Evolutionary conservation across 1,140 invertebrate genomes (phyloP).

Genomic region (Stegodyphus mimosarum): DNA sequence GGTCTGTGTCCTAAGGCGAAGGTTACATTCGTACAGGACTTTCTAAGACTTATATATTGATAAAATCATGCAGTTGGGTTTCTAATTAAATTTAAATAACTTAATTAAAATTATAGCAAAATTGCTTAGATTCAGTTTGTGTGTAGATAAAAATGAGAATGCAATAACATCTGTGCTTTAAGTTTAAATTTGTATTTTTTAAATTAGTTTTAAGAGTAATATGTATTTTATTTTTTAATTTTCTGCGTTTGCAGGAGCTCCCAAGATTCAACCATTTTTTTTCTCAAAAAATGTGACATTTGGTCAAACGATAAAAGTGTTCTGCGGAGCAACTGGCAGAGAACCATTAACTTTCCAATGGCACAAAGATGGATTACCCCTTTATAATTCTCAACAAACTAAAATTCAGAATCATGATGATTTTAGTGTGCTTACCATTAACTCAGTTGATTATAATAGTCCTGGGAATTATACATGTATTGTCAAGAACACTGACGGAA

Average conservation of each 20-base stretch:
- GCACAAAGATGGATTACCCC: conserved; percentile 67
- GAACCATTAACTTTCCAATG: conserved; percentile 64
- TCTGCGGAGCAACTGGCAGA: conserved; percentile 20
- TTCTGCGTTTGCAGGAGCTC: conserved; percentile 27
- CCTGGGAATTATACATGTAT: conserved; percentile 82
- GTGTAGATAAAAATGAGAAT: too few relatives aligned
- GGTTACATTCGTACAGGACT: too few relatives aligned
- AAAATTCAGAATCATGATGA: conserved; percentile 50
- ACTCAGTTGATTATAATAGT: conserved; percentile 69
- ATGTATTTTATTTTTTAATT: not conserved
- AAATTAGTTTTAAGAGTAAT: too few relatives aligned
- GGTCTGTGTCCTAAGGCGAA: too few relatives aligned
- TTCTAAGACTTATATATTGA: too few relatives aligned
- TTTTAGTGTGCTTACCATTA: conserved; percentile 39
- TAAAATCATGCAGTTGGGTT: too few relatives aligned
- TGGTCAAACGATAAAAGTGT: conserved; percentile 45
- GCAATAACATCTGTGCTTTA: too few relatives aligned
- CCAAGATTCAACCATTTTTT: conserved; percentile 50
- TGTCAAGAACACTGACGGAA: conserved; percentile 77
- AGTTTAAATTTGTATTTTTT: too few relatives aligned
- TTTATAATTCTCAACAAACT: conserved; percentile 30
- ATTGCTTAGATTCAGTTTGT: too few relatives aligned
- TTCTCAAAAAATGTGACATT: conserved; percentile 61
- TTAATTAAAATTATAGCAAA: too few relatives aligned
- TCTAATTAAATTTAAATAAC: too few relatives aligned